Conservation (phyloP, 2,797 vertebrate genomes). For the Numenius phaeopus region DNA sequence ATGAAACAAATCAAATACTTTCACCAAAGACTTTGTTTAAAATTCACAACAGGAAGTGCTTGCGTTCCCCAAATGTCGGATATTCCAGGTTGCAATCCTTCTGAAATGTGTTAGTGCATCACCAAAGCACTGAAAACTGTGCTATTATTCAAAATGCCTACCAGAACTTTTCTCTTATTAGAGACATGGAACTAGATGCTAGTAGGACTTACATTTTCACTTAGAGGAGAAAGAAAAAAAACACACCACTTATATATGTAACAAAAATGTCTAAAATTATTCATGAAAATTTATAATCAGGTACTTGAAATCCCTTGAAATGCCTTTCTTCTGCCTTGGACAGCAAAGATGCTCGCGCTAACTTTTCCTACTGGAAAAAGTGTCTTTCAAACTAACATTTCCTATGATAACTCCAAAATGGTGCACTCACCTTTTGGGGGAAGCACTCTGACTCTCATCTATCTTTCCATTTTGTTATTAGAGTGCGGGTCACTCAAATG, state of each 20-base stretch:
- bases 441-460: not conserved
- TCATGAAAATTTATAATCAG: not conserved
- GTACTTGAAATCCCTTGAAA: not conserved
- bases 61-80: not conserved
- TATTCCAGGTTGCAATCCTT: not conserved
- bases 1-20: constrained; percentile 3
- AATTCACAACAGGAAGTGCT: not conserved
- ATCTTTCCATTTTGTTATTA: not conserved
- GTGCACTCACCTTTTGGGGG: not conserved
- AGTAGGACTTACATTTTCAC: not conserved
- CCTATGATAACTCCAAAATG: not conserved
- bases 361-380: not conserved
- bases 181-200: not conserved
- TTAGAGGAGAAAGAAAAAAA: not conserved
- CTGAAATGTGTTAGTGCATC: not conserved
- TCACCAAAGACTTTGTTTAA: not conserved
- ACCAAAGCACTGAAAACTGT: not conserved
- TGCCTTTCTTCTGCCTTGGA: not conserved
- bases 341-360: not conserved
- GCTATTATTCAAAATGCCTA: not conserved
- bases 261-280: not conserved
- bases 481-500: not conserved
- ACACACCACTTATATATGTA: fast-evolving
- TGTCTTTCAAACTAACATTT: not conserved
- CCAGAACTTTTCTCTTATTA: not conserved